Base-by-base conservation (phyloP, 2,113 vertebrate species). In the Paralichthys olivaceus region DNA sequence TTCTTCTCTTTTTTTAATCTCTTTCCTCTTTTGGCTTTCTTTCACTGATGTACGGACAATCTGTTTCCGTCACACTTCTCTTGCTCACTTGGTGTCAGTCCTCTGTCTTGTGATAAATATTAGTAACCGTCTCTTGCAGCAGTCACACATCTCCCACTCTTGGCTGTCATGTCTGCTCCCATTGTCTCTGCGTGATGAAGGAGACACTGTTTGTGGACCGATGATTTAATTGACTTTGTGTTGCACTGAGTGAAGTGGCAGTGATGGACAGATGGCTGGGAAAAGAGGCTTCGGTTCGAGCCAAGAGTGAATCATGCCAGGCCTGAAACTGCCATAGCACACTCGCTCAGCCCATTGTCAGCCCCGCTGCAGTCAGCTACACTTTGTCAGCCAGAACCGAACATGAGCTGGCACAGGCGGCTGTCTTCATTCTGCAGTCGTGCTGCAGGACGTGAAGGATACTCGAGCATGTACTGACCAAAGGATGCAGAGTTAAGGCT, bases 231-330 rank as follows among this genome's bases (percentile, higher is more conserved):
- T 83, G 84, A 91, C 81, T 88, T 75, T 85, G 56, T 71, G 83
- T 82, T 78, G 56, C 49, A 7, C 78, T 34, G 65, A 85, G 61
- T 71, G 77, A 90, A 79, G 84, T 80, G 85, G 85, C 85, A 66
- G 79, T 90, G 91, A 93, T 58, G 79, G 87, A 86, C 89, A 91
- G 91, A 91, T 89, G 84, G 88, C 84, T 58, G 75, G 29, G 15
- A 73, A 66, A 79, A 58, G 70, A 80, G 66, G 55, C 81, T 90
- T 77, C 60, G 47, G 63, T 73, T 83, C 49, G 55, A 73, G 86
- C 86, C 87, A 87, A 82, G 70, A 88, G 51, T 81, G 87, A 87
- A 57, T 87, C 84, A 79, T 22, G 80, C 71, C 83, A 69, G 79
- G 64, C 61, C 45, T 49, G 62, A 82, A 87, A 84, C 76, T 66